Evolutionary conservation across 2,888 invertebrate genomes (phyloP).

Genomic region (Habroteleia sp.): DNA sequence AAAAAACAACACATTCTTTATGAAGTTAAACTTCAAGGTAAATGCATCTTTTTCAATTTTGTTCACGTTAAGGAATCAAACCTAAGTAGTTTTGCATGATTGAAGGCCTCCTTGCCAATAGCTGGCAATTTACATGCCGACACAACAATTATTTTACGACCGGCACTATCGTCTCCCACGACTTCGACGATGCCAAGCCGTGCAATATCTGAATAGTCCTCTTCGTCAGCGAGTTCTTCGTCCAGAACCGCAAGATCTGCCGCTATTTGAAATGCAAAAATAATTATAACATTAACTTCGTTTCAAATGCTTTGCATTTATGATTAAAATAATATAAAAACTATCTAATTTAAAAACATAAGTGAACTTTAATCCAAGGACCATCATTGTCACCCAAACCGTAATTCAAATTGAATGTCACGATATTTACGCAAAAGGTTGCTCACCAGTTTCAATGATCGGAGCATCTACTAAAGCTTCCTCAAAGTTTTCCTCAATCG

Average conservation of each 20-base stretch:
- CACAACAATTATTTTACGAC: constrained; percentile 97
- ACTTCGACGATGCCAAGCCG: constrained; percentile 90
- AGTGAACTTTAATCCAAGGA: too few species aligned
- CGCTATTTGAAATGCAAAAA: too few species aligned
- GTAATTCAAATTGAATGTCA: constrained; percentile 63
- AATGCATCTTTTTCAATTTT: constrained; percentile 20
- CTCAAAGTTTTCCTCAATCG: constrained; percentile 95
- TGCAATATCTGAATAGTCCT: constrained; percentile 87
- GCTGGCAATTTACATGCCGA: constrained; percentile 92
- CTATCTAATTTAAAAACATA: too few species aligned
- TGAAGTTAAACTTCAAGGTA: constrained; percentile 10
- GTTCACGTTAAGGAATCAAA: constrained; percentile 74
- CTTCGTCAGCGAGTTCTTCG: constrained; percentile 81
- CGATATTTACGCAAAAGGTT: constrained; percentile 74
- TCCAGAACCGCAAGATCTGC: constrained; percentile 79
- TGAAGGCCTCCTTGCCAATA: constrained; percentile 86
- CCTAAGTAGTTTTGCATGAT: constrained; percentile 88
- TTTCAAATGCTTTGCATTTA: too few species aligned
- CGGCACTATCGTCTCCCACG: constrained; percentile 91
- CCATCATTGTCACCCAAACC: constrained; percentile 2
- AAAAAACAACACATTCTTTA: constrained; percentile 13
- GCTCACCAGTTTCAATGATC: constrained; percentile 79
- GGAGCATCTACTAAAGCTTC: constrained; percentile 89
- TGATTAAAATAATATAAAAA: too few species aligned
- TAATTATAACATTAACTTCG: too few species aligned